Base-by-base conservation (phyloP, 2,888 invertebrate genomes). In the Polyploca ridens region DNA sequence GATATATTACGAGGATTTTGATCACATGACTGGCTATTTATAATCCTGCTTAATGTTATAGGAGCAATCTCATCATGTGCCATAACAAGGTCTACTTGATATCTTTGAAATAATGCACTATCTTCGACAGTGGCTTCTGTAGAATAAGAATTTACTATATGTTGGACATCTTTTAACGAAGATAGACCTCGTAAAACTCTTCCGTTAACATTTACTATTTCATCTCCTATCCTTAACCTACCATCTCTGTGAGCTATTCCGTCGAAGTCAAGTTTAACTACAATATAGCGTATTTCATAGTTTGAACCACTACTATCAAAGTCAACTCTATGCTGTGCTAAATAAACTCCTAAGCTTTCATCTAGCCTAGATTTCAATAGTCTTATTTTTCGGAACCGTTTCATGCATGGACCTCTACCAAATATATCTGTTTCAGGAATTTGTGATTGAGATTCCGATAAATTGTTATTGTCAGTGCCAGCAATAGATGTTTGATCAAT, bases 191-290 rank as follows among this genome's bases (percentile, higher is more conserved):
- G 95, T 67, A 98, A 90, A 70, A 97, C 96, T 80, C 95, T 96
- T 11, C 98, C 98, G 87, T 98, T 98, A 41, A 98, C 97, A 89
- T 97, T 97, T 13, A 98, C 96, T 71, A 98, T 97, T 94, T 98
- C 98, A 89, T 98, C 98, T 14, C 98, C 98, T 66, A 97, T 95
- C 78, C 96, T 95, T 69, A 99, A 94, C 76, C 97, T 95, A 27
- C 97, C 97, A 85, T 98, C 97, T 89, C 97, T 97, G 71, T 95
- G 95, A 33, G 96, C 96, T 85, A 96, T 95, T 62, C 96, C 96
- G 70, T 95, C 95, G 60, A 94, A 91, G 73, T 96, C 96, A 62
- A 96, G 90, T 80, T 95, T 95, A 27, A 96, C 95, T 66, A 96
- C 95, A 67, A 96, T 94, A 75, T 96, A 95, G 35, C 96, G 91